These are phyloP conservation scores for Corythornis cristatus DNA, from an alignment of 2,113 vertebrate genomes.

Conservation along the genomic window DNA sequence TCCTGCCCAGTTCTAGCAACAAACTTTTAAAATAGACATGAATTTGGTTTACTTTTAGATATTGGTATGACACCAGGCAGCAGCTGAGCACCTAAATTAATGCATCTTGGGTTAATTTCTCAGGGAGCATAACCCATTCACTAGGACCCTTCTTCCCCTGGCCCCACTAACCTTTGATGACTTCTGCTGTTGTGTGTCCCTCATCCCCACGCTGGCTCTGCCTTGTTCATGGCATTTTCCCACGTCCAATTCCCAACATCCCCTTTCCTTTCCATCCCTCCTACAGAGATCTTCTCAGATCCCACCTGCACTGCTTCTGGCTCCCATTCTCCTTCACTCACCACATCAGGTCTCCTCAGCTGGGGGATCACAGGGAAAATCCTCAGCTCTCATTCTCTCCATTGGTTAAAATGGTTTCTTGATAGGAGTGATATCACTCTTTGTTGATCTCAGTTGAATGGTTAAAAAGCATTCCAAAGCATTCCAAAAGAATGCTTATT, in stretches of 20 bases:
- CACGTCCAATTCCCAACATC: not conserved
- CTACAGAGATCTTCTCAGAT: not conserved
- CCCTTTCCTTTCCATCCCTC: not conserved
- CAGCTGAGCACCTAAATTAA: not conserved
- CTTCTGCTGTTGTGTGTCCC: not conserved
- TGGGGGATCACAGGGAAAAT: not conserved
- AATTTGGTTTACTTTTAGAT: not conserved
- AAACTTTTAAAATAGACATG: not conserved
- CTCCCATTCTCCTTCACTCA: not conserved
- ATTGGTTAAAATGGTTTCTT: no score
- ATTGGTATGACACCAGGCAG: not conserved
- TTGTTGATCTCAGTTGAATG: no score
- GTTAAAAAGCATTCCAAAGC: not conserved
- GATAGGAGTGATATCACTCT: no score
- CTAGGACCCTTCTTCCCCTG: not conserved
- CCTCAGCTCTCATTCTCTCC: not conserved
- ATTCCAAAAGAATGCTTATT: not conserved
- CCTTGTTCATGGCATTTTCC: not conserved
- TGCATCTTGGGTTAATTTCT: not conserved
- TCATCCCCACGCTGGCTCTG: not conserved
- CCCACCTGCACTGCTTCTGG: not conserved
- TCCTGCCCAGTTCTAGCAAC: not conserved
- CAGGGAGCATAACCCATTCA: not conserved
- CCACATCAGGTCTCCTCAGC: fast-evolving
- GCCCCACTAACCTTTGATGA: not conserved